phyloP scores from a whole-genome alignment of 1,140 invertebrate genomes.

The Drosophila insularis region DNA sequence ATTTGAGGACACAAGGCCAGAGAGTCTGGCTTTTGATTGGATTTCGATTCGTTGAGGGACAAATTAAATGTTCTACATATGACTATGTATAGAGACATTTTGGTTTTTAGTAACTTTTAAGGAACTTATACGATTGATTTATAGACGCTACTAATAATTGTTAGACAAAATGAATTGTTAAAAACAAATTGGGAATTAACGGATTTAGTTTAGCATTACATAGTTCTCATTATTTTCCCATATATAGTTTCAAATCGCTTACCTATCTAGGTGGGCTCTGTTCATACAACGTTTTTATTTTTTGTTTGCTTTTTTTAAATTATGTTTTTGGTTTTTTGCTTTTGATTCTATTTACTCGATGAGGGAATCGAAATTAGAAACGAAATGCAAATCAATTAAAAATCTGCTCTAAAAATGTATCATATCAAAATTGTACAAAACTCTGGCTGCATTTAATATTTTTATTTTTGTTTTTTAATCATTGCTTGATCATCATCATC shows the following conservation, averaged over 20 bases:
- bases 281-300: conserved; percentile 32
- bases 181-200: neutral
- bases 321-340: conserved; percentile 31
- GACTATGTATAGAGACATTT: conserved; percentile 9
- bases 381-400: conserved; percentile 51
- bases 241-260: conserved; percentile 56
- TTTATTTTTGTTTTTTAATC: conserved; percentile 12
- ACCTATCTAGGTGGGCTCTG: conserved; percentile 78
- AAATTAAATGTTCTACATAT: neutral
- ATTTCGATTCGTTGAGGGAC: neutral
- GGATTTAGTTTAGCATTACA: neutral
- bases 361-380: conserved; percentile 30
- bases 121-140: conserved; percentile 26
- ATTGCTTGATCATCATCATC: conserved; percentile 23
- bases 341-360: conserved; percentile 21
- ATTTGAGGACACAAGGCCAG: neutral
- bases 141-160: neutral
- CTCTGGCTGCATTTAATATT: conserved; percentile 3
- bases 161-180: neutral
- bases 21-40: conserved; percentile 16
- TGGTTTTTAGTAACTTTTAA: conserved; percentile 38
- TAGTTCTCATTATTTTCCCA: conserved; percentile 39
- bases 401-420: conserved; percentile 65
- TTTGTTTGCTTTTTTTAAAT: neutral
- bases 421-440: conserved; percentile 76